Percentiles rank a stretch among this genome's conserved stretches.
phyloP scores from a whole-genome alignment of 1,140 invertebrate species.

The Vanessa tameamea region DNA sequence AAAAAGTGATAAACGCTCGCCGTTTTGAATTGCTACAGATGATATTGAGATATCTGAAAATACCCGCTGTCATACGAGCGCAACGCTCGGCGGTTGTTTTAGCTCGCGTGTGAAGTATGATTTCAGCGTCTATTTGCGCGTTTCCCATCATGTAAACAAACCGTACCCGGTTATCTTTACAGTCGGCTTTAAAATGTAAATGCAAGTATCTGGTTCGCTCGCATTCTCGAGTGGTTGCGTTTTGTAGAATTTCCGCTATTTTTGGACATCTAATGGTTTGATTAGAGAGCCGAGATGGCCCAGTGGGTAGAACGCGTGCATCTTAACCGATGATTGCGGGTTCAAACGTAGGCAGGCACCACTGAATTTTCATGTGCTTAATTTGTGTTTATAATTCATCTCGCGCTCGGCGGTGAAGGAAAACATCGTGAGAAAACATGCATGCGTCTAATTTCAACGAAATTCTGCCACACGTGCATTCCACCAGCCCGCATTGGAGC shows the following conservation, averaged over 20 bases:
- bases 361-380: no score
- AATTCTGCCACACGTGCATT: no score
- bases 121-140: constrained; percentile 28
- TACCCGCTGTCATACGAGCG: constrained; percentile 27
- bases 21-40: background rate
- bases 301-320: no score
- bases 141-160: constrained; percentile 11
- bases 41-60: constrained; percentile 22
- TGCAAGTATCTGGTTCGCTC: background rate
- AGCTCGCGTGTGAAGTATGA: constrained; percentile 21
- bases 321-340: no score
- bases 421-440: no score
- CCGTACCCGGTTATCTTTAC: background rate
- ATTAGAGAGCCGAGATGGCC: no score
- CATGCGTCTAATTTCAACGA: no score
- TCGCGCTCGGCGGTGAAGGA: no score
- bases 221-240: constrained; percentile 5
- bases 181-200: background rate
- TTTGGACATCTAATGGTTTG: background rate
- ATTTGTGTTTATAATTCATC: no score
- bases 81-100: constrained; percentile 2
- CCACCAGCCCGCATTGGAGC: no score
- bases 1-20: no score
- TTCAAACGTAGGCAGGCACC: no score
- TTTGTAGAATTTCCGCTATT: background rate